Base-by-base conservation (phyloP, 2,113 vertebrate genomes). In the Lepus europaeus region DNA sequence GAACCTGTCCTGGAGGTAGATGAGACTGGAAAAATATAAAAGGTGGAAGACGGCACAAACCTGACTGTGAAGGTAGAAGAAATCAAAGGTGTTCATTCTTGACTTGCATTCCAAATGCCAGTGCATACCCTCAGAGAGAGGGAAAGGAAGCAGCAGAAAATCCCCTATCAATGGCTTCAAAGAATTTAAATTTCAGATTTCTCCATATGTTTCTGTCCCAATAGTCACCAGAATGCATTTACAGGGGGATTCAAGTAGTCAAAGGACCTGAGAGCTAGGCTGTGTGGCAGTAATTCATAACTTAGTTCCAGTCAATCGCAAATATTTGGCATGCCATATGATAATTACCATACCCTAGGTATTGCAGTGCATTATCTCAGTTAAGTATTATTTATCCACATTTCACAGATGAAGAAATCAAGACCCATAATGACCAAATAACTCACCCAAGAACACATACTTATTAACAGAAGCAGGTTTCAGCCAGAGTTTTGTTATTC, bases 261-360 rank as follows among this genome's bases (percentile, higher is more conserved):
- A 83, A 36, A 17, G 61, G 93, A 11, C 36, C 51, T 27, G 22
- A 51, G 87, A 96, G 27, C n/a, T 63, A 77, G 89, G n/a, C 56
- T 86, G 49, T 64, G n/a, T 78, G 83, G 79, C 27, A 78, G 4
- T 63, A 78, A 76, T 86, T 27, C 7, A 10, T 61, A 78, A 89
- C 29, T 94, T 51, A 78, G 87, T 96, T 90, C 27, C 87, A 89
- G 63, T 36, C 23, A 82, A n/a, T 9, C 81, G 25, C 8, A 95
- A 92, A 68, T 77, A 85, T 68, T 94, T 68, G 72, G 77, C 5
- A 87, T 74, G 45, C 5, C 31, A 87, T 74, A 73, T 80, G 80
- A 66, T 76, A 69, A 70, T 78, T 70, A 29, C 29, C 81, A 19
- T 53, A 6, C 80, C 72, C 31, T 80, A 80, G 17, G 2, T 80